Percentiles rank a stretch among this genome's conserved stretches.
Conservation (phyloP, 2,888 invertebrate genomes). For the Acleris literana region DNA sequence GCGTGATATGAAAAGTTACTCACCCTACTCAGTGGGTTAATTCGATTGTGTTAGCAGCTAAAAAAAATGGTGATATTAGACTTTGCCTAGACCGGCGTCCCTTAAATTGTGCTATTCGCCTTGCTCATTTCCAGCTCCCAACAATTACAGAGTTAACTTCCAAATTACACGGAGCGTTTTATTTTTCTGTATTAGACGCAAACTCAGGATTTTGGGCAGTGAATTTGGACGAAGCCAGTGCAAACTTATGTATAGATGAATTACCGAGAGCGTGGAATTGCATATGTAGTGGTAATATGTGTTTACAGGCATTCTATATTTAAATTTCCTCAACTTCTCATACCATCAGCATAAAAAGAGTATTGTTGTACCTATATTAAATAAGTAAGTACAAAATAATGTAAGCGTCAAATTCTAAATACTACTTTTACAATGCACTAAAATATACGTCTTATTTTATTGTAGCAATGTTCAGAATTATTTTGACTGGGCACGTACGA, state of each 20-base stretch:
- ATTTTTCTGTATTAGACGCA: conserved; percentile 4
- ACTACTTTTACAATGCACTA: too few relatives aligned
- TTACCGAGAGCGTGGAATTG: too few relatives aligned
- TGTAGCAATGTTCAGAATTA: too few relatives aligned
- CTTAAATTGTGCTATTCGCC: conserved; percentile 12
- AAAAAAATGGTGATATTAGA: conserved; percentile 38
- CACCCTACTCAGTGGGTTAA: conserved; percentile 42
- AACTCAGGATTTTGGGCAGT: conserved; percentile 2
- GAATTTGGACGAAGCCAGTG: neutral
- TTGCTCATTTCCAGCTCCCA: neutral
- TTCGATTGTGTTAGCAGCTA: conserved; percentile 38
- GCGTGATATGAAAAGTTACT: conserved; percentile 39
- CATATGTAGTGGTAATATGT: too few relatives aligned
- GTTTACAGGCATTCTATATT: too few relatives aligned
- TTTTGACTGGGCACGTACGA: too few relatives aligned
- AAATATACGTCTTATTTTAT: too few relatives aligned
- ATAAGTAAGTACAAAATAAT: too few relatives aligned
- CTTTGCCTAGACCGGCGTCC: conserved; percentile 39
- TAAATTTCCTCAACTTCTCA: too few relatives aligned
- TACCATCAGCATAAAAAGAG: too few relatives aligned
- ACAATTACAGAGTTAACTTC: conserved; percentile 1
- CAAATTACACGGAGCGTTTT: conserved; percentile 5
- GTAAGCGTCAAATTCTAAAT: too few relatives aligned
- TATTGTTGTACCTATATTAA: too few relatives aligned
- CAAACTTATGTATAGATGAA: conserved; percentile 19